Conservation (phyloP, 2,888 invertebrate species). For the Homarus gammarus region DNA sequence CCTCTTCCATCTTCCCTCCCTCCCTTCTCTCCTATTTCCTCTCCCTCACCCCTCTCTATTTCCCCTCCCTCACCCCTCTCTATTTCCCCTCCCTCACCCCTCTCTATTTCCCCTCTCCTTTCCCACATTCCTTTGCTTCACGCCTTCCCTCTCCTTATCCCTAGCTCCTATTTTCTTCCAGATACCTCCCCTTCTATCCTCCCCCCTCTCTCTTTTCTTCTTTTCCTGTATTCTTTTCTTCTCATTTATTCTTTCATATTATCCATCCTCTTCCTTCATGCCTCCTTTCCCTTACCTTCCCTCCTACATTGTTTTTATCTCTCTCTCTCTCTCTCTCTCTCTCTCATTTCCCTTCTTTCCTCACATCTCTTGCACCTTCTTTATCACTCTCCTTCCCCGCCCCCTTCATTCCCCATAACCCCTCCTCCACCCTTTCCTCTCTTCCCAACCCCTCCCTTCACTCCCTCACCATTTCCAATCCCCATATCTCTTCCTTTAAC, state of each 20-base stretch:
- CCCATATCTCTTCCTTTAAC: background rate
- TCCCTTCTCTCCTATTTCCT: too few species aligned
- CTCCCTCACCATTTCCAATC: background rate
- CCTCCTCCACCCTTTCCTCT: background rate
- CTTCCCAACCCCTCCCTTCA: slow-evolving; percentile 21
- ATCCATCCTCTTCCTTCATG: background rate
- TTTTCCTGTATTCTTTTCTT: too few species aligned
- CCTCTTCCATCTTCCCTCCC: too few species aligned
- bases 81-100: background rate
- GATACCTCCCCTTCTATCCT: background rate
- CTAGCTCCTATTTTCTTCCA: background rate
- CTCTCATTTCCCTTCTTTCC: background rate
- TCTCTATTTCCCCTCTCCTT: background rate
- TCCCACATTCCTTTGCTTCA: too few species aligned
- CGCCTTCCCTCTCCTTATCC: background rate
- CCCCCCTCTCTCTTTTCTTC: background rate
- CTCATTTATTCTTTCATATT: background rate
- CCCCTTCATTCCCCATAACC: background rate
- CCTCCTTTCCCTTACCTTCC: background rate
- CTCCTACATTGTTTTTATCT: background rate
- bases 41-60: background rate
- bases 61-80: background rate
- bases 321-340: too few species aligned
- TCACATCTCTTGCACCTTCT: too few species aligned
- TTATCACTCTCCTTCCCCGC: background rate